Evolutionary conservation across 2,888 invertebrate species (phyloP).

Genomic region (Beris chalybata): DNA sequence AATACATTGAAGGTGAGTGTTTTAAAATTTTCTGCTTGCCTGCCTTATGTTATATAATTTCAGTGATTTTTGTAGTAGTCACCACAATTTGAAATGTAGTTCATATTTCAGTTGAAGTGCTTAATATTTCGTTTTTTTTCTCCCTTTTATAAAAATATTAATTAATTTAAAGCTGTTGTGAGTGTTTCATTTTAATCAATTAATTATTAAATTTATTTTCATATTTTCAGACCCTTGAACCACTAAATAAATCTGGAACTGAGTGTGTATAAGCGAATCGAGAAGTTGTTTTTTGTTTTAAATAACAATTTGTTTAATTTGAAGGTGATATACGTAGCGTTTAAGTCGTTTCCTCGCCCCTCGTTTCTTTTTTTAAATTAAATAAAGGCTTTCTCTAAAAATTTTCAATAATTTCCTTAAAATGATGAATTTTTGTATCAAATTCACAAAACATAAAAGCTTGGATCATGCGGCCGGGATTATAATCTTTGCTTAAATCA

Average conservation of each 20-base stretch:
- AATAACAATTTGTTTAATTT: not conserved
- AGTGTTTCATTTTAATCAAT: too few species aligned
- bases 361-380: not conserved
- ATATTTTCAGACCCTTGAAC: constrained; percentile 74
- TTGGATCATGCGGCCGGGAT: too few species aligned
- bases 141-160: not conserved
- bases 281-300: not conserved
- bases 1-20: constrained; percentile 20
- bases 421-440: too few species aligned
- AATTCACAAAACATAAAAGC: too few species aligned
- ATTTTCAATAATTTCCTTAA: too few species aligned
- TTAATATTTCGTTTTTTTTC: not conserved
- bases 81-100: constrained; percentile 17
- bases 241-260: constrained; percentile 76
- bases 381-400: too few species aligned
- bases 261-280: constrained; percentile 66
- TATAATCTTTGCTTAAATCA: too few species aligned
- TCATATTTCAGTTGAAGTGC: not conserved
- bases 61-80: constrained; percentile 2
- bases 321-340: constrained; percentile 29
- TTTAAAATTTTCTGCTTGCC: constrained; percentile 16
- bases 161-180: not conserved
- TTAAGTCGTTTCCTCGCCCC: constrained; percentile 22
- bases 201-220: constrained; percentile 45
- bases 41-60: constrained; percentile 16